Conservation (phyloP, 2,888 invertebrate genomes). For the Craniophora ligustri region DNA sequence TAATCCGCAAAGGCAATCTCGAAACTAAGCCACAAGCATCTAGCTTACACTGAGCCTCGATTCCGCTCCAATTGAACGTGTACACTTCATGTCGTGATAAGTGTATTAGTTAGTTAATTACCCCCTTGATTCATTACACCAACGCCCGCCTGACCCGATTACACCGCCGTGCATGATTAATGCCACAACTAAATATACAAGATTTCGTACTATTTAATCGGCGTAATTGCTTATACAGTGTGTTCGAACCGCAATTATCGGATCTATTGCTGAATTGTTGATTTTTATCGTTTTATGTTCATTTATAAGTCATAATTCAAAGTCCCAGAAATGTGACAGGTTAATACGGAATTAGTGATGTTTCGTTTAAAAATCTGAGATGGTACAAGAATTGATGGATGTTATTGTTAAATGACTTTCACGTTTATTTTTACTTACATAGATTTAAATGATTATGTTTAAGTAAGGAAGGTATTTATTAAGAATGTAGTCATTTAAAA, state of each 20-base stretch:
- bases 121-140: slow-evolving; percentile 78
- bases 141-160: slow-evolving; percentile 68
- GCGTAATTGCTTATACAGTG: slow-evolving; percentile 66
- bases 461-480: slow-evolving; percentile 32
- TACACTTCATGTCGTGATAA: slow-evolving; percentile 74
- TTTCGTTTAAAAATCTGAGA: neutral
- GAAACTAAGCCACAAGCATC: slow-evolving; percentile 32
- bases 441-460: slow-evolving; percentile 11
- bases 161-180: slow-evolving; percentile 78
- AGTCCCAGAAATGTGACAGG: slow-evolving; percentile 15
- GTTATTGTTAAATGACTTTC: slow-evolving; percentile 30
- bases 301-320: slow-evolving; percentile 33
- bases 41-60: slow-evolving; percentile 43
- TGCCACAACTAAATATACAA: slow-evolving; percentile 70
- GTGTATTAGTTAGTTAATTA: slow-evolving; percentile 82
- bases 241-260: slow-evolving; percentile 57
- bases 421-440: slow-evolving; percentile 16
- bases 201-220: slow-evolving; percentile 70
- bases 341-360: slow-evolving; percentile 17
- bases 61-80: slow-evolving; percentile 64
- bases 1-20: slow-evolving; percentile 35
- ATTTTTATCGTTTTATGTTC: slow-evolving; percentile 52
- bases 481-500: slow-evolving; percentile 54
- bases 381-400: slow-evolving; percentile 22
- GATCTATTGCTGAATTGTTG: slow-evolving; percentile 57